Evolutionary conservation across 2,888 invertebrate genomes (phyloP), one percentile per base, ranked within the genome.

Genomic region (Agapostemon virescens): DNA sequence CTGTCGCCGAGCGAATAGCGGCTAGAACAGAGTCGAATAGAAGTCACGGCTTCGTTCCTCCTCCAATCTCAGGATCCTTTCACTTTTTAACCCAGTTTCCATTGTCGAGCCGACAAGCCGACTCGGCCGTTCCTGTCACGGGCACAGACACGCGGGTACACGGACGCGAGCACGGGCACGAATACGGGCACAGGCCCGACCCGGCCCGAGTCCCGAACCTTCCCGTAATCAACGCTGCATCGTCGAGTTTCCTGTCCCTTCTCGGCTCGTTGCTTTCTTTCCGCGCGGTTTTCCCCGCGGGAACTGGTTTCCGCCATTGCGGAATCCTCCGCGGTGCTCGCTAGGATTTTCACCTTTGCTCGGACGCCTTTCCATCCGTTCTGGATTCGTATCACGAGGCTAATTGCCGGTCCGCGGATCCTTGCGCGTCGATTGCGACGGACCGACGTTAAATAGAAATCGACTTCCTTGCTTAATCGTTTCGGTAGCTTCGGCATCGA

Each of bases 1-100:
- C 30, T 33, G 58, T 20, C 63, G 71, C 74, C 69, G 33, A 36
- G 64, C 74, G 79, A 77, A 80, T 81, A 78, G 26, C 67, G 55
- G 20, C 26, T 30, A 58, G 58, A 66, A 52, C 73, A 82, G 71
- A 74, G 79, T 70, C 86, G 79, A 84, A 82, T 79, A 73, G 79
- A 81, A 67, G 67, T 85, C 84, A 84, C 81, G 82, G 79, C 15
- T 11, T 77, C 86, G 86, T 88, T 87, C 85, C 79, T 84, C 84
- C 76, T 82, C 74, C 87, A 85, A 88, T 84, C 88, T 81, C 88
- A 78, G 80, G 79, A 87, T 88, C 91, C 91, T 91, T 91, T 91
- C 91, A 91, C 91, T 91, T 91, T 91, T 91, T 90, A 91, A 91
- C 91, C 91, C 88, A 91, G 89, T 90, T 90, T 89, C 87, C 88